Conservation (phyloP, 2,113 vertebrate genomes). For the Cyanocitta stelleri region DNA sequence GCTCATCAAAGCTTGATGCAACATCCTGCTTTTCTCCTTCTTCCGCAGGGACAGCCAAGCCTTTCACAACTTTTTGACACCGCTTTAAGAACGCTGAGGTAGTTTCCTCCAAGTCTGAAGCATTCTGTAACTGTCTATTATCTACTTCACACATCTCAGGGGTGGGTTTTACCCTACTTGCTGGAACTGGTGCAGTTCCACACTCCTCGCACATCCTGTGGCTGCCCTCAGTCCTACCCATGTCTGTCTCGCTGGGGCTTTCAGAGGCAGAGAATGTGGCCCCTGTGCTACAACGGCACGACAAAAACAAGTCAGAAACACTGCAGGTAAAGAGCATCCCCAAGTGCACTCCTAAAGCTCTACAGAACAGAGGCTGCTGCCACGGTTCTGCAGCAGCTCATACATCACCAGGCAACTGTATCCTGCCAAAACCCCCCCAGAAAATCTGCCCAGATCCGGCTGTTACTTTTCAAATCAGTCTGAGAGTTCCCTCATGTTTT, state of each 20-base stretch:
- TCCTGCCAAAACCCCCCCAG: background rate
- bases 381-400: background rate
- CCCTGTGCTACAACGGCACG: slow-evolving; percentile 39
- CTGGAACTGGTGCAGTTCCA: slow-evolving; percentile 21
- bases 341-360: background rate
- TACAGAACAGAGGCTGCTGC: background rate
- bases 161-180: slow-evolving; percentile 11
- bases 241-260: slow-evolving; percentile 11
- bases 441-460: background rate
- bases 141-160: slow-evolving; percentile 28
- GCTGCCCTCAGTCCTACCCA: slow-evolving; percentile 28
- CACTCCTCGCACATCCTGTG: background rate
- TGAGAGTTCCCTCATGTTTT: background rate
- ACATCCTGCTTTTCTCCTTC: slow-evolving; percentile 40
- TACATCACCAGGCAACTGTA: background rate
- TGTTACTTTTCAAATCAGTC: background rate
- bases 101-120: background rate
- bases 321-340: background rate
- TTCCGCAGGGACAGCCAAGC: slow-evolving; percentile 12
- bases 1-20: slow-evolving; percentile 18
- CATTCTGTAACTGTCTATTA: background rate
- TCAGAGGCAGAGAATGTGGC: slow-evolving; percentile 61
- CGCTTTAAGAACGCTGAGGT: background rate
- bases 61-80: slow-evolving; percentile 42
- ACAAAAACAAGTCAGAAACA: slow-evolving; percentile 42